These are phyloP conservation scores for Nasonia vitripennis DNA, from an alignment of 1,140 invertebrate genomes.

Conservation along the genomic window DNA sequence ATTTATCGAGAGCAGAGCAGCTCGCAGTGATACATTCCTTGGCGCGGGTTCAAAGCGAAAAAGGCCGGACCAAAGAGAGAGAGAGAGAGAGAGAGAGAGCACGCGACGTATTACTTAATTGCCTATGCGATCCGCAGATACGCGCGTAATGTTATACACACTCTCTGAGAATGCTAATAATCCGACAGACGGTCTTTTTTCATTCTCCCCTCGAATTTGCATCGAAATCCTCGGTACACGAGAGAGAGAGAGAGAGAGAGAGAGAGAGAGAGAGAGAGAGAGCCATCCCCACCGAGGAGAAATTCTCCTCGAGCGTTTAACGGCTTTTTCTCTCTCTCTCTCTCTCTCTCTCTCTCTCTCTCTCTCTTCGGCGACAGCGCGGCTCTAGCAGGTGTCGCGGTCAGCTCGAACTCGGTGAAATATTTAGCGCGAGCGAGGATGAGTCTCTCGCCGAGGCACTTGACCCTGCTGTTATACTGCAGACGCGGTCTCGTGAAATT, in stretches of 20 bases:
- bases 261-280: not conserved
- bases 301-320: conserved; percentile 22
- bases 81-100: no score
- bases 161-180: conserved; percentile 24
- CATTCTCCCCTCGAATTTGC: conserved; percentile 18
- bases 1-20: not conserved
- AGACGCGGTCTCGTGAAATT: not conserved
- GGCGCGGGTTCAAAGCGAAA: not conserved
- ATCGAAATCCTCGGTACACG: conserved; percentile 15
- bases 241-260: not conserved
- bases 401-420: conserved; percentile 3
- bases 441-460: not conserved
- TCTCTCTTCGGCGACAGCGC: no score
- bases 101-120: not conserved
- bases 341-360: not conserved
- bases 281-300: not conserved
- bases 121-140: not conserved
- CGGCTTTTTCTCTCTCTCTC: conserved; percentile 17
- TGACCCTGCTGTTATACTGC: not conserved
- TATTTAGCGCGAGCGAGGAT: not conserved
- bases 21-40: not conserved
- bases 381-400: conserved; percentile 17
- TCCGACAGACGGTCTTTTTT: not conserved
- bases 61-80: not conserved
- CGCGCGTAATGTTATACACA: not conserved